Percentiles rank a stretch among this genome's conserved stretches.
Evolutionary conservation across 2,113 vertebrate genomes (phyloP).

Genomic region (Microtus pennsylvanicus): DNA sequence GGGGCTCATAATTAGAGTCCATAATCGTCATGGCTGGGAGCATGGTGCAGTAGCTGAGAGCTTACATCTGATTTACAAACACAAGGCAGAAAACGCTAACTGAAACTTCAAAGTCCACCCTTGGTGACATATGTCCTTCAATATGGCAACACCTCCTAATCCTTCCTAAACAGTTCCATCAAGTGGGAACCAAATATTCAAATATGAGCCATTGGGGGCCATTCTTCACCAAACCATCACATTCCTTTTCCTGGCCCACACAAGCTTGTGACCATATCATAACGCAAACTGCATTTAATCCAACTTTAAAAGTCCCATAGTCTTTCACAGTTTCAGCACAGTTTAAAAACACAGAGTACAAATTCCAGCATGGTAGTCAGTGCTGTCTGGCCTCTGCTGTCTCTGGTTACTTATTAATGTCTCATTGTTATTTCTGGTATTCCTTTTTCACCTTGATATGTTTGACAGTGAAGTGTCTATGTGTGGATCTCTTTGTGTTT

Average conservation of each 20-base stretch:
- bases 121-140: neutral
- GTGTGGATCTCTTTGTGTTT: neutral
- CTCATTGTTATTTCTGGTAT: neutral
- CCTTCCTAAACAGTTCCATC: neutral
- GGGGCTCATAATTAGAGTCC: neutral
- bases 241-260: neutral
- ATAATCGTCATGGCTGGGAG: neutral
- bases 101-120: neutral
- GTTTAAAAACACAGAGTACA: neutral
- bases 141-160: too few relatives aligned
- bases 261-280: neutral
- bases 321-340: neutral
- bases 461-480: neutral
- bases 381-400: neutral
- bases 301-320: neutral
- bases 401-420: neutral
- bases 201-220: neutral
- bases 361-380: neutral
- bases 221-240: neutral
- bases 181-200: neutral
- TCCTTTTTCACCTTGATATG: neutral
- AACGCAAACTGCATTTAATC: neutral
- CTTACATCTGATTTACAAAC: neutral
- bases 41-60: neutral
- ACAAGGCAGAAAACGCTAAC: neutral